phyloP scores from a whole-genome alignment of 1,140 invertebrate species.

The Pseudomyrmex concolor region DNA sequence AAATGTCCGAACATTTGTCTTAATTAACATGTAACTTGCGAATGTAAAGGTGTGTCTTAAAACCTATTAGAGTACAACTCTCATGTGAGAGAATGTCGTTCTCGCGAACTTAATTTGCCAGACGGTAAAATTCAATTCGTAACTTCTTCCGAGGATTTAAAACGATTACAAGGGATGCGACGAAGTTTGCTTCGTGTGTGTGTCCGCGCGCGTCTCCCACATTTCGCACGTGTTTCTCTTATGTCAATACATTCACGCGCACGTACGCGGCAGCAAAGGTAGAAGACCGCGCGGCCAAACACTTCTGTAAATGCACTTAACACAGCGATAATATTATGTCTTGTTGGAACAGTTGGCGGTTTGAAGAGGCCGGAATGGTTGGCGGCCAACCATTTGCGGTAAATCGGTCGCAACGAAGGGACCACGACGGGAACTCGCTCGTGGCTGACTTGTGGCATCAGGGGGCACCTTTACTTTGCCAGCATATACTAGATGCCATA shows the following conservation, averaged over 20 bases:
- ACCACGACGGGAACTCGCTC: conserved; percentile 31
- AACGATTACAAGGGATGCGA: conserved; percentile 8
- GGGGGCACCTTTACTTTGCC: not conserved
- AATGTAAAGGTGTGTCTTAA: too few relatives aligned
- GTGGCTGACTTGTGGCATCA: conserved; percentile 44
- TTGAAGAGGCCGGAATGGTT: conserved; percentile 56
- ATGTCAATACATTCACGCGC: conserved; percentile 8
- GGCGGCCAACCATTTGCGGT: conserved; percentile 59
- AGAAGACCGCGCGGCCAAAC: conserved; percentile 39
- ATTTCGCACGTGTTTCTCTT: conserved; percentile 15
- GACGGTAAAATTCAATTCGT: conserved; percentile 4
- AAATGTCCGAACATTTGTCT: too few relatives aligned
- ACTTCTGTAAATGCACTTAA: conserved; percentile 58
- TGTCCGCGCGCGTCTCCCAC: not conserved
- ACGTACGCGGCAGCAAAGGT: not conserved
- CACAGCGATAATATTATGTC: conserved; percentile 62
- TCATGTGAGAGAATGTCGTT: not conserved
- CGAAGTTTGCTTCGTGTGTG: not conserved
- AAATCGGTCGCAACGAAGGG: conserved; percentile 51
- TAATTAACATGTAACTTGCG: too few relatives aligned
- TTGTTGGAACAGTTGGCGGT: conserved; percentile 58
- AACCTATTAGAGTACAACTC: too few relatives aligned
- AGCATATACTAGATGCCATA: not conserved
- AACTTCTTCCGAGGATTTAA: conserved; percentile 2
- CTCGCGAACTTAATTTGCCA: not conserved